Evolutionary conservation across 2,113 vertebrate genomes (phyloP).

Genomic region (Apaloderma vittatum): DNA sequence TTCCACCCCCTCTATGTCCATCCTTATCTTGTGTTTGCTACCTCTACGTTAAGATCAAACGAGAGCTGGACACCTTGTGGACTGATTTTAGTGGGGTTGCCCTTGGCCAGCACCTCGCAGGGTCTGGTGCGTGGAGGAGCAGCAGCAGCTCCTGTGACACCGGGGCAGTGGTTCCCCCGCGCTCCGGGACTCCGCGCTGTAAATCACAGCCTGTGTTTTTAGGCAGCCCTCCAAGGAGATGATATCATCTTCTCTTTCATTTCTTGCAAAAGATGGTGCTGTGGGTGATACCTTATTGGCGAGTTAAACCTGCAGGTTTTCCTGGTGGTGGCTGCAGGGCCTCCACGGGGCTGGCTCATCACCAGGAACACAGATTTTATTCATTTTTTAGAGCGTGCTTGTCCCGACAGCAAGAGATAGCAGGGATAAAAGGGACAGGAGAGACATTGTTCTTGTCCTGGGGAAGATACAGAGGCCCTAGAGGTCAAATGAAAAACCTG

Average conservation of each 20-base stretch:
- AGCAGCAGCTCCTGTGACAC: not conserved
- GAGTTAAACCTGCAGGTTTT: not conserved
- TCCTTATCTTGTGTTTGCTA: not conserved
- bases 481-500: not conserved
- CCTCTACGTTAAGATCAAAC: not conserved
- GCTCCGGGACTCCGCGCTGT: not conserved
- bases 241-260: not conserved
- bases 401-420: not conserved
- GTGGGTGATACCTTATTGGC: fast-evolving
- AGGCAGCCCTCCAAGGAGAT: conserved; percentile 11
- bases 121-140: fast-evolving
- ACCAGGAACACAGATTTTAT: not conserved
- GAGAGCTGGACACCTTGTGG: not conserved
- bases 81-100: not conserved
- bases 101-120: not conserved
- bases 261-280: not conserved
- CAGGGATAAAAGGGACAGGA: not conserved
- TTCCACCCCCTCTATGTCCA: not conserved
- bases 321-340: fast-evolving
- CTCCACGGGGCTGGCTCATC: not conserved
- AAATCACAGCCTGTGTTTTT: not conserved
- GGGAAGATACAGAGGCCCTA: not conserved
- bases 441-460: not conserved
- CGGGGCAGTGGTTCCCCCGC: fast-evolving
- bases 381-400: not conserved